phyloP scores from a whole-genome alignment of 2,888 invertebrate species.

The Ectropis crepuscularia region DNA sequence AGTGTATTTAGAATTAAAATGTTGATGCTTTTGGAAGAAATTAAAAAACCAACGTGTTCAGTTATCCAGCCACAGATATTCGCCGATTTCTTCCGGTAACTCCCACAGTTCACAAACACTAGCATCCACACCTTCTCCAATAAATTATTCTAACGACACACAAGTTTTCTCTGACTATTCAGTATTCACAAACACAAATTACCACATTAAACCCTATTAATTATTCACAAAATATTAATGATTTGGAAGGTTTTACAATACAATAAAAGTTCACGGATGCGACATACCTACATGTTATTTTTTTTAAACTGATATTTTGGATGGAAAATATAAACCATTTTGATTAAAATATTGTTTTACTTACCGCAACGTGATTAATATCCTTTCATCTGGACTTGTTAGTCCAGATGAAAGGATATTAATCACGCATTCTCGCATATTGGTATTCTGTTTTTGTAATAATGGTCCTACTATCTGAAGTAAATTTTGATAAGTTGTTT shows the following conservation, averaged over 20 bases:
- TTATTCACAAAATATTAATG: constrained; percentile 26
- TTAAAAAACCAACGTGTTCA: constrained; percentile 30
- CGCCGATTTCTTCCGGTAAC: constrained; percentile 25
- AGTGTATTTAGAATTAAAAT: constrained; percentile 33
- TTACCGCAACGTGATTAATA: constrained; percentile 23
- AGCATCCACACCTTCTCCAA: constrained; percentile 26
- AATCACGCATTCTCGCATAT: constrained; percentile 25
- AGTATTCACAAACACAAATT: constrained; percentile 30
- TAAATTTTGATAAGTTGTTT: constrained; percentile 24
- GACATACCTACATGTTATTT: constrained; percentile 25
- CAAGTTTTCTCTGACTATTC: constrained; percentile 33
- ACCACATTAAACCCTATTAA: constrained; percentile 28
- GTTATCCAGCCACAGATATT: constrained; percentile 36
- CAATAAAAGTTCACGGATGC: constrained; percentile 25
- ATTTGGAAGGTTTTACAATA: constrained; percentile 25
- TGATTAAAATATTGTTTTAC: constrained; percentile 16
- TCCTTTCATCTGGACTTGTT: constrained; percentile 24
- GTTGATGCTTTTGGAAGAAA: constrained; percentile 32
- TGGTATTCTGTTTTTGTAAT: constrained; percentile 22
- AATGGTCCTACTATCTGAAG: constrained; percentile 25
- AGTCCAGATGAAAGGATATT: too few species aligned
- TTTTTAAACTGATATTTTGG: constrained; percentile 23
- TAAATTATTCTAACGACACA: constrained; percentile 25
- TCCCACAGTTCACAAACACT: constrained; percentile 25
- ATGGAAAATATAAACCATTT: constrained; percentile 12